Percentiles rank a stretch among this genome's conserved stretches.
phyloP scores from a whole-genome alignment of 2,797 vertebrate species.

The Selene dorsalis region DNA sequence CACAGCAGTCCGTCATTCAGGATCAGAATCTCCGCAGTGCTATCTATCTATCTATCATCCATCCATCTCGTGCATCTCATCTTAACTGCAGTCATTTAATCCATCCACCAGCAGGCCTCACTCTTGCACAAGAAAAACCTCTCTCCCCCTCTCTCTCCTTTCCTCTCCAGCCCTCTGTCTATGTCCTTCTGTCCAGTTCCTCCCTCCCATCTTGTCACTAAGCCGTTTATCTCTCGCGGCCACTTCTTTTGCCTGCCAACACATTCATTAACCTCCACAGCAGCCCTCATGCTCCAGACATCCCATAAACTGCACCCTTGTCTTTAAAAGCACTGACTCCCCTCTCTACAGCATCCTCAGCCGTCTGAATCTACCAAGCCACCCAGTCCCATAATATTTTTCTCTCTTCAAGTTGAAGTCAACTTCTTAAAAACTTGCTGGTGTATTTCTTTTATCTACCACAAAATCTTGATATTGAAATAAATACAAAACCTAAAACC shows the following conservation, averaged over 20 bases:
- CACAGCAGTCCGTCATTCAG: neutral
- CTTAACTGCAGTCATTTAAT: slow-evolving; percentile 21
- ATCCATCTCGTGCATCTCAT: neutral
- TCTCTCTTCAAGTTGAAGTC: slow-evolving; percentile 1
- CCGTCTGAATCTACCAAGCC: slow-evolving; percentile 6
- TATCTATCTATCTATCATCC: neutral
- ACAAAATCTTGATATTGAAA: neutral
- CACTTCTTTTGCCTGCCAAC: slow-evolving; percentile 63
- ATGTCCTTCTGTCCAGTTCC: slow-evolving; percentile 6
- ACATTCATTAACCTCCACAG: slow-evolving; percentile 69
- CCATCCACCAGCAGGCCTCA: slow-evolving; percentile 69
- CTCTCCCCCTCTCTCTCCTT: neutral
- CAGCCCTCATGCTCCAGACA: slow-evolving; percentile 38
- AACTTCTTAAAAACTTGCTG: neutral
- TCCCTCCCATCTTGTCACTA: slow-evolving; percentile 48
- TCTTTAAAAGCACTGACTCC: slow-evolving; percentile 11
- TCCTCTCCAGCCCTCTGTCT: neutral
- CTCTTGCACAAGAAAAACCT: slow-evolving; percentile 52
- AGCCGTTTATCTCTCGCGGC: slow-evolving; percentile 68
- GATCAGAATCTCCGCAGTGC: too few relatives aligned
- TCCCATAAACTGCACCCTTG: slow-evolving; percentile 24
- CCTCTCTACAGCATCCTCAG: slow-evolving; percentile 24
- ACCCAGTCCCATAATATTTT: neutral
- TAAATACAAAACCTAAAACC: neutral
- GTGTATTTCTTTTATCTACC: slow-evolving; percentile 3